Percentiles rank a stretch among this genome's conserved stretches.
Conservation (phyloP, 1,140 invertebrate species). For the Drosophila azteca region DNA sequence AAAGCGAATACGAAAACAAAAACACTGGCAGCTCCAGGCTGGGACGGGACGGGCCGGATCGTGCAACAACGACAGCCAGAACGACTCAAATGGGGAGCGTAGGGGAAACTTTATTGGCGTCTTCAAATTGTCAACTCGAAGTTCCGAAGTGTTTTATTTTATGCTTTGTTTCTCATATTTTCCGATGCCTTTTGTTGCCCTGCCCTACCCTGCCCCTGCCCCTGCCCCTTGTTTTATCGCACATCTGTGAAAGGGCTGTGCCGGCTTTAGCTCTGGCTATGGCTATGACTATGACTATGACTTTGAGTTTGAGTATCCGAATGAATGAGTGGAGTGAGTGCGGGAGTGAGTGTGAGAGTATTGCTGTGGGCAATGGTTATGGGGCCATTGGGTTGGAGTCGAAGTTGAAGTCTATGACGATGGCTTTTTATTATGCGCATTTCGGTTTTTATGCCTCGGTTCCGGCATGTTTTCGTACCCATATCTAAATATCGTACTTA, state of each 20-base stretch:
- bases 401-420: slow-evolving; percentile 65
- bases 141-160: slow-evolving; percentile 78
- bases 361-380: slow-evolving; percentile 26
- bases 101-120: slow-evolving; percentile 74
- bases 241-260: slow-evolving; percentile 77
- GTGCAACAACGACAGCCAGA: slow-evolving; percentile 16
- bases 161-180: slow-evolving; percentile 81
- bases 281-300: slow-evolving; percentile 13
- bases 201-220: slow-evolving; percentile 3
- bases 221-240: slow-evolving; percentile 67
- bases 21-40: no score
- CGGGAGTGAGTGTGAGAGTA: background rate
- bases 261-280: slow-evolving; percentile 26
- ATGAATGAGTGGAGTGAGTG: no score
- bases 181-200: slow-evolving; percentile 63
- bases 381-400: slow-evolving; percentile 31
- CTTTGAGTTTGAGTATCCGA: no score
- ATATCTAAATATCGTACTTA: slow-evolving; percentile 80
- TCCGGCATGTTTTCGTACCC: slow-evolving; percentile 78
- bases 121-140: slow-evolving; percentile 79
- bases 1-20: slow-evolving; percentile 39
- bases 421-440: slow-evolving; percentile 79
- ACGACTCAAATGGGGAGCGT: slow-evolving; percentile 47
- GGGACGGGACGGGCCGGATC: background rate
- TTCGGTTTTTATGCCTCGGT: slow-evolving; percentile 78